phyloP scores from a whole-genome alignment of 2,113 vertebrate genomes.

The Orientallactaga bullata region DNA sequence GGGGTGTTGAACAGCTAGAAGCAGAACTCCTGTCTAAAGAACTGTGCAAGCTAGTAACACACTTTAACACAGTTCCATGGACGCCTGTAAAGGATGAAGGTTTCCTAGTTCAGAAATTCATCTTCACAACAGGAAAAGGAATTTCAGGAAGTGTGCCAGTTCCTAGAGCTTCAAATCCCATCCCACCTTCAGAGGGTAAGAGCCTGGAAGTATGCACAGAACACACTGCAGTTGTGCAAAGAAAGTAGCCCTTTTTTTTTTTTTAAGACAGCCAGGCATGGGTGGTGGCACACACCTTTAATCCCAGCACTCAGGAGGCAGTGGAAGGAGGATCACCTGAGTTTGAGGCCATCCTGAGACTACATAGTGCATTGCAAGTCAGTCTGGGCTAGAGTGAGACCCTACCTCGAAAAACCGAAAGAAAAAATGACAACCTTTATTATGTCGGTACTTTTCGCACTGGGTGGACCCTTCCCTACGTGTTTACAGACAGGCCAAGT shows the following conservation, averaged over 20 bases:
- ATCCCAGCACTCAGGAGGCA: too few species aligned
- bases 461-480: neutral
- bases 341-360: too few species aligned
- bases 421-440: neutral
- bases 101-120: neutral
- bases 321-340: too few species aligned
- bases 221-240: too few species aligned
- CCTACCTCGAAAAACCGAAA: too few species aligned
- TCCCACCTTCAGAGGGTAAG: too few species aligned
- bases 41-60: neutral
- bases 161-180: neutral
- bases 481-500: neutral
- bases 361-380: too few species aligned
- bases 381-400: too few species aligned
- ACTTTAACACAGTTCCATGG: neutral
- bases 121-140: neutral
- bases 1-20: neutral
- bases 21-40: neutral
- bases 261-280: too few species aligned
- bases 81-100: neutral
- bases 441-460: neutral
- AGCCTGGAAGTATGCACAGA: too few species aligned
- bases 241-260: too few species aligned
- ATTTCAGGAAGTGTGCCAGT: neutral
- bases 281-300: too few species aligned